Base-by-base conservation (phyloP, 2,888 invertebrate genomes). In the Coleophora deauratella region DNA sequence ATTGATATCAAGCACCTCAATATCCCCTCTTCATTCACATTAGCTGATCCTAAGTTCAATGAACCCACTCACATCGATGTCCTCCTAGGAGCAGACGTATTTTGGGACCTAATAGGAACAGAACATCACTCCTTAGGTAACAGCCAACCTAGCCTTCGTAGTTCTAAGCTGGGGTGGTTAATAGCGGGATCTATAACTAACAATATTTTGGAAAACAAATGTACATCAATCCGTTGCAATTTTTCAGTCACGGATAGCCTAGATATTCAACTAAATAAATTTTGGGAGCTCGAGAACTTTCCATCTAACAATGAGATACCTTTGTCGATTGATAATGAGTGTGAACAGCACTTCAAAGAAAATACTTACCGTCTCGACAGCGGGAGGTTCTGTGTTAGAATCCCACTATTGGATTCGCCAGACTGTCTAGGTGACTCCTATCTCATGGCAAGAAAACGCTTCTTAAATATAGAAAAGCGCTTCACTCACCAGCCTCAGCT, bases 11-110 rank as follows among this genome's bases (percentile, higher is more conserved):
- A 28, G 9, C 28, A 28, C 6, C 9, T 28, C 9, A 28, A 9
- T 28, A 6, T 28, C 28, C 28, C 28, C 6, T 9, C 6, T 8
- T 8, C 6, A 6, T 8, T 28, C 6, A 28, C 6, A 28, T 28
- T 28, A 28, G 28, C 28, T 8, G 28, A 28, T 28, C 6, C 49
- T 3, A 32, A 31, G 9, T 53, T 53, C 27, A 40, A 38, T 33
- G 13, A 14, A 13, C 48, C 51, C 9, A 42, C 45, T 10, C 36
- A 44, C 1, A 41, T 53, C 33, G 44, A 53, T 32, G 11, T 48
- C 7, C 35, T 50, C 13, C 21, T 52, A 12, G 52, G 50, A 6
- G 48, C 52, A 15, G 50, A 52, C 8, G 37, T 44, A 6, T 52
- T 46, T 37, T 52, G 43, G 38, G 47, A 46, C 2, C 8, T 52